These are phyloP conservation scores for Eilema sororculum DNA, from an alignment of 2,888 invertebrate genomes.

Conservation along the genomic window DNA sequence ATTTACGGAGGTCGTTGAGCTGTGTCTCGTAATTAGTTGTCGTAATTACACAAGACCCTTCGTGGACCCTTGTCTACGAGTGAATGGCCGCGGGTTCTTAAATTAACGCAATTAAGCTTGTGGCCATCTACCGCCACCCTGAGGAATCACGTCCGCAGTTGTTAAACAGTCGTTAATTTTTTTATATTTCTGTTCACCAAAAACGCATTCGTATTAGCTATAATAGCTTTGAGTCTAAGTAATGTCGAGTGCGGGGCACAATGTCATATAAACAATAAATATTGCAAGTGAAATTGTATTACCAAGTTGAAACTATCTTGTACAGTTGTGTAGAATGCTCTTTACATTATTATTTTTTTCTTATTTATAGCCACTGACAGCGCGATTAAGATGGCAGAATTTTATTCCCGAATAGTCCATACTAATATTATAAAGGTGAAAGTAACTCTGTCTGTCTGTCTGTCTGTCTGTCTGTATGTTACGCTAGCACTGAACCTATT, in stretches of 20 bases:
- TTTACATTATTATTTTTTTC: too few relatives aligned
- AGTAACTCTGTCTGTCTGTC: too few relatives aligned
- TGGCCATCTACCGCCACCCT: neutral
- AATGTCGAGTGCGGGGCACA: neutral
- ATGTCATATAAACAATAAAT: neutral
- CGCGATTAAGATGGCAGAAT: too few relatives aligned
- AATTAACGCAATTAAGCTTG: constrained; percentile 14
- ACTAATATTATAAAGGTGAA: too few relatives aligned
- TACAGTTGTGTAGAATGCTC: too few relatives aligned
- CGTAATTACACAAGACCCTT: neutral
- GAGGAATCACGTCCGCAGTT: neutral
- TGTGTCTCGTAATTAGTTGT: neutral
- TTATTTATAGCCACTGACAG: too few relatives aligned
- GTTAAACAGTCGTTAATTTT: neutral
- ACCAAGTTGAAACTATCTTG: too few relatives aligned
- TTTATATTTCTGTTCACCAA: neutral
- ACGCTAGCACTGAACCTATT: too few relatives aligned
- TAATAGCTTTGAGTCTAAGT: neutral
- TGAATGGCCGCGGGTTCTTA: neutral
- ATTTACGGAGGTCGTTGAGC: neutral
- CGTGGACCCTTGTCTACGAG: neutral
- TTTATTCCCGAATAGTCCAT: too few relatives aligned
- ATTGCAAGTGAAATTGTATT: too few relatives aligned
- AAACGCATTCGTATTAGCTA: neutral
- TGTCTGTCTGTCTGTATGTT: too few relatives aligned